Evolutionary conservation across 2,797 vertebrate species (phyloP), one percentile per base, ranked within the genome.

Genomic region (Hafferia zeledoni): DNA sequence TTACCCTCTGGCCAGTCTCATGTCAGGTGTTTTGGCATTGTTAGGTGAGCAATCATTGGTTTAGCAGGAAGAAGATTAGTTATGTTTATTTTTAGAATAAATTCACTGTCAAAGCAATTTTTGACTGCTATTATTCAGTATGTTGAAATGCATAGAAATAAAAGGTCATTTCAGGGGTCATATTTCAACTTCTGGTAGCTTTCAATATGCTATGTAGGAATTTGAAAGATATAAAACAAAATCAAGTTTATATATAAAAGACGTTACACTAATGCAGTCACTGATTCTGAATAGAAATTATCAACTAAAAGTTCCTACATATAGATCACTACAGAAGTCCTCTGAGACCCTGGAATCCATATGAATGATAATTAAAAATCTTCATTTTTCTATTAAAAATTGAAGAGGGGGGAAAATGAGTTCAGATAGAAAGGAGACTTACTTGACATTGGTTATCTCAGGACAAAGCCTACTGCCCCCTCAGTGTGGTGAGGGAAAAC

Each of bases 1-100:
- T 82, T 55, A 68, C 37, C 47, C 23, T 69, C 65, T 63, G 28
- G 56, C 17, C 57, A 49, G 13, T 60, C 52, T 90, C 41, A 70
- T 31, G 89, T 76, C 49, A 71, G 49, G n/a, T 80, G 23, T 59
- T 87, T 57, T 80, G 78, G 89, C 68, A 87, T 89, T 2, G 2
- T 64, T 87, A 70, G 55, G 60, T 90, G 41, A 79, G 50, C 53
- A 79, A 56, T 93, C 87, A 78, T 10, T 90, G 70, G 64, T 87
- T 95, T 92, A 90, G 33, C 44, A 92, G 57, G 59, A 90, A 70
- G 64, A 78, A 87, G 56, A 90, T 77, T 39, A 81, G 6, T 80
- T 74, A 43, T 46, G 41, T 83, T 94, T 95, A 92, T 83, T 93
- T 94, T 94, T 44, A 77, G 64, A 87, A 83, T 56, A 87, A 90